Evolutionary conservation across 2,113 vertebrate genomes (phyloP), one percentile per base, ranked within the genome.

Genomic region (Brachirus orientalis): DNA sequence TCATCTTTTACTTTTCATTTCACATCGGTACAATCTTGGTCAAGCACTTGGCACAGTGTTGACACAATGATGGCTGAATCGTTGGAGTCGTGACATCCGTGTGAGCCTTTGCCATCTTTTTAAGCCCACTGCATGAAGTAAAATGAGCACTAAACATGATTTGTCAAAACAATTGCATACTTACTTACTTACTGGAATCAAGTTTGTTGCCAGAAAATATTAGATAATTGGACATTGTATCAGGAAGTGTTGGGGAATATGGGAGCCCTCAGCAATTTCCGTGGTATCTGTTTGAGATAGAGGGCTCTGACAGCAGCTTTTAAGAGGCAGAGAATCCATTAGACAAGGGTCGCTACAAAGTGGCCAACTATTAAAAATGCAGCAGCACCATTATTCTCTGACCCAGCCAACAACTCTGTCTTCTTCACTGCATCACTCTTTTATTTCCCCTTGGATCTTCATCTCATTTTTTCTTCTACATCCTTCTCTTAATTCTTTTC

Each of bases 321-420:
- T 89, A 88, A 86, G 88, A 90, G 80, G 86, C 79, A 81, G 82
- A 76, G 77, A 88, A 89, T 89, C 88, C 86, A 90, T 91, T 92
- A 93, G 89, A 88, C 88, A 80, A 75, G 86, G 88, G 90, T 92
- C 80, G 84, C 85, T 91, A 90, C 88, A 93, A 92, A 93, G 91
- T 92, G 88, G 91, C 88, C 82, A 84, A 90, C 91, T 91, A 93
- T 93, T 92, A 93, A 93, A 92, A 92, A 93, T 93, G 90, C 89
- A 93, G 89, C 85, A 92, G 89, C 86, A 82, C 89, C 88, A 93
- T 93, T 91, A 93, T 91, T 90, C 79, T 77, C 83, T 88, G 87
- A 87, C 85, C 83, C 41, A 79, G 80, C 77, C 83, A 68, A 74
- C 77, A 91, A 89, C 84, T 80, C 63, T 74, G 60, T 77, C 77